Evolutionary conservation across 2,888 invertebrate genomes (phyloP), one percentile per base, ranked within the genome.

Genomic region (Mimumesa dahlbomi): DNA sequence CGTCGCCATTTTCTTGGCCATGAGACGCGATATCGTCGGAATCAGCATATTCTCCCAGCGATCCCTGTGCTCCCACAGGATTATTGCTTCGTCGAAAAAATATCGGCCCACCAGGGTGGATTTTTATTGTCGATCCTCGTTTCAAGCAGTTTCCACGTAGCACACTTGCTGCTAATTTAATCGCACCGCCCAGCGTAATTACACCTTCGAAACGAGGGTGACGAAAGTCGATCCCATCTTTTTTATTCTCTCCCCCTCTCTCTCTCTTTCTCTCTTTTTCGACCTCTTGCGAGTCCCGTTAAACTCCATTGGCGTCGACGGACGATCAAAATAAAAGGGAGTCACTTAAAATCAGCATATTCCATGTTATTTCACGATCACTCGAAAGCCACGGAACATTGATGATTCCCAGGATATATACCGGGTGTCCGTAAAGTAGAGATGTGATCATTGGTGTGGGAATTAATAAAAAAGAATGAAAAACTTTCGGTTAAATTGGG

Each of bases 41-140:
- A 74, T 69, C 62, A 58, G 73, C 56, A 49, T 68, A 43, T 67
- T 66, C 58, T 50, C 49, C 25, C 48, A 25, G 11, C 40, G 34
- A 14, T 52, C 52, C n/a, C 43, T 50, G 16, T 21, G 6, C 25
- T 22, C 45, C 43, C 21, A 38, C 19, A 25, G 52, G 57, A 64
- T 63, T 63, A 57, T 63, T 56, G 49, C 62, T 31, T 45, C n/a
- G n/a, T 50, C 49, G 18, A 18, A 53, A 61, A 68, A 63, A 69
- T 57, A 61, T 61, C 29, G 34, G 45, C 16, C n/a, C 48, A 31
- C 34, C 40, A 18, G 11, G 7, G 13, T n/a, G 40, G 18, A 29
- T 45, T 49, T 48, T 48, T 40, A 36, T 52, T 25, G 52, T 48
- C 68, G 52, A 36, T 22, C 18, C 34, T 36, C 54, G 29, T 46